Conservation (phyloP, 2,113 vertebrate species). For the Pleuronectes platessa region DNA sequence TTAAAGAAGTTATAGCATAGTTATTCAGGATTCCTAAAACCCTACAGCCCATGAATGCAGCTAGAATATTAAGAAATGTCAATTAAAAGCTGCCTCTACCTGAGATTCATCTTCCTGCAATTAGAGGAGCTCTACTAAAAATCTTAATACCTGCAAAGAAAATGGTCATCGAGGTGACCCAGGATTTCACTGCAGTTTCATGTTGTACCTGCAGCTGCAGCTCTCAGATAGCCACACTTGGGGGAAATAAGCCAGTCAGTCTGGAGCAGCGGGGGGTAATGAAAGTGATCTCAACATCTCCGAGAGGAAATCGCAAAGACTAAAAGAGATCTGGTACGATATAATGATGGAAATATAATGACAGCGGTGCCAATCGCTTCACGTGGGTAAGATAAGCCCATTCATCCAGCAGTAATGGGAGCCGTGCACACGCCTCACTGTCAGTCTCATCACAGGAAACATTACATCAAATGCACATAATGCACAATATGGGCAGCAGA, state of each 20-base stretch:
- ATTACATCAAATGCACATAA: slow-evolving; percentile 59
- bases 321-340: slow-evolving; percentile 27
- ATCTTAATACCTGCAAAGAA: background rate
- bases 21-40: background rate
- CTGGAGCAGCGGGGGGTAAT: slow-evolving; percentile 40
- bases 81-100: background rate
- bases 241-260: slow-evolving; percentile 61
- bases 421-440: slow-evolving; percentile 28
- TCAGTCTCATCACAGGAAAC: slow-evolving; percentile 39
- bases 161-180: background rate
- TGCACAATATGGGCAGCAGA: slow-evolving; percentile 48
- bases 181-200: background rate
- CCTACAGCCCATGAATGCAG: background rate
- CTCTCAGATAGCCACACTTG: slow-evolving; percentile 11
- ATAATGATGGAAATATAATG: slow-evolving; percentile 53
- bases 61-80: background rate
- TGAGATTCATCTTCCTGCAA: background rate
- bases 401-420: slow-evolving; percentile 47
- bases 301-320: slow-evolving; percentile 55
- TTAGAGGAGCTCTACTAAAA: background rate
- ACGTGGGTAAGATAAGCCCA: slow-evolving; percentile 25
- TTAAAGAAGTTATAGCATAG: background rate
- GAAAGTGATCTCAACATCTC: slow-evolving; percentile 59
- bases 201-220: slow-evolving; percentile 45
- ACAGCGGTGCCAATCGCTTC: slow-evolving; percentile 42